These are phyloP conservation scores for Tridacna gigas DNA, from an alignment of 2,888 invertebrate species.

Conservation along the genomic window DNA sequence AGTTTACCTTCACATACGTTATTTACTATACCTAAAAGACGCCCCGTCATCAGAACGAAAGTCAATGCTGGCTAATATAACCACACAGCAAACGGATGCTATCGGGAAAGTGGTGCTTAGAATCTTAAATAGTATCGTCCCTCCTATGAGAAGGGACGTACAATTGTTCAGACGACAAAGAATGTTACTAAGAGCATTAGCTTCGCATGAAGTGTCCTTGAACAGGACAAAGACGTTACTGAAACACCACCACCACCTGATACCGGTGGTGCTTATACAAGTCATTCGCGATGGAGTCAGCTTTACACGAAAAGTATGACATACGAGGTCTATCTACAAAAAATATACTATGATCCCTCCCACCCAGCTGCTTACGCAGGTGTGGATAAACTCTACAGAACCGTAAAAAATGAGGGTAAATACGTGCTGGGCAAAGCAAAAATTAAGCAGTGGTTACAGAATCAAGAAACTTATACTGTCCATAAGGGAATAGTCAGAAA, in stretches of 20 bases:
- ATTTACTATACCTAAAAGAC: too few relatives aligned
- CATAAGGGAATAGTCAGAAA: slow-evolving; percentile 29
- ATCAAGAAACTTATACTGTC: slow-evolving; percentile 37
- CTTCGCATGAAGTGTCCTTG: slow-evolving; percentile 9
- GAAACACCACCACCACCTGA: not conserved
- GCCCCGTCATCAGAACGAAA: too few relatives aligned
- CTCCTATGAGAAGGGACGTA: slow-evolving; percentile 32
- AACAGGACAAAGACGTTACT: slow-evolving; percentile 24
- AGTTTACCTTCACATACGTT: too few relatives aligned
- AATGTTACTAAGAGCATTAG: slow-evolving; percentile 10
- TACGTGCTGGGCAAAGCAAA: slow-evolving; percentile 30
- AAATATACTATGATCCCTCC: slow-evolving; percentile 5
- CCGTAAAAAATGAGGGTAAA: slow-evolving; percentile 17
- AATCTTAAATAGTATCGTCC: slow-evolving; percentile 18
- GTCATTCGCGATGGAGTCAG: too few relatives aligned
- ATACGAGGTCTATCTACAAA: slow-evolving; percentile 18
- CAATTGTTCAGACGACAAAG: slow-evolving; percentile 24
- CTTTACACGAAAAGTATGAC: too few relatives aligned
- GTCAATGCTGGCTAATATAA: too few relatives aligned
- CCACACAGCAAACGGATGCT: too few relatives aligned
- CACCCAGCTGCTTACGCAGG: not conserved
- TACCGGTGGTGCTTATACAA: slow-evolving; percentile 27
- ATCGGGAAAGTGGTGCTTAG: slow-evolving; percentile 23
- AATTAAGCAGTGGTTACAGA: slow-evolving; percentile 45
- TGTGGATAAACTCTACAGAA: not conserved